These are phyloP conservation scores for Drosophila atroscutellata DNA, from an alignment of 2,888 invertebrate species.

Conservation along the genomic window DNA sequence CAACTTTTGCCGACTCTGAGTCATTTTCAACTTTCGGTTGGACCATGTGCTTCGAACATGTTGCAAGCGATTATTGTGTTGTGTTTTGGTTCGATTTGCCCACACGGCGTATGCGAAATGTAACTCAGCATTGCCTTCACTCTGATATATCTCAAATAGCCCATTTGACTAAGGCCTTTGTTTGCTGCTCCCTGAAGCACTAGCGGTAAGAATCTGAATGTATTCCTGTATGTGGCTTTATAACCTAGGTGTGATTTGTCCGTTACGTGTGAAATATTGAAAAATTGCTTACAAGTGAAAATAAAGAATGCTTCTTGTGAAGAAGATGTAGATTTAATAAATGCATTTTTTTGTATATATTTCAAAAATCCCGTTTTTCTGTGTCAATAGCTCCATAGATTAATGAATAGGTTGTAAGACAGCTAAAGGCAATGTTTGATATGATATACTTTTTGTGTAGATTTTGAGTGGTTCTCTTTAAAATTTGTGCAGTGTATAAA, in stretches of 20 bases:
- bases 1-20: slow-evolving; percentile 44
- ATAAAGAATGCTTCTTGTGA: slow-evolving; percentile 41
- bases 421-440: background rate
- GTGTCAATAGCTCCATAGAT: background rate
- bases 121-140: slow-evolving; percentile 23
- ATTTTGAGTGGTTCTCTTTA: background rate
- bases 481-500: background rate
- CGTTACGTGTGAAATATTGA: slow-evolving; percentile 39
- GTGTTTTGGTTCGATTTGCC: slow-evolving; percentile 69
- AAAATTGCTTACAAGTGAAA: slow-evolving; percentile 60
- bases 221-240: background rate
- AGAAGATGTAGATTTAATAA: slow-evolving; percentile 14
- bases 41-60: slow-evolving; percentile 69
- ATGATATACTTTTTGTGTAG: background rate
- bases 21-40: slow-evolving; percentile 30
- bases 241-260: slow-evolving; percentile 18
- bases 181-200: background rate
- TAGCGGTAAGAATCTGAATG: slow-evolving; percentile 7
- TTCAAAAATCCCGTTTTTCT: background rate
- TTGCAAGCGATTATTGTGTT: slow-evolving; percentile 59
- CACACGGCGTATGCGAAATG: slow-evolving; percentile 48
- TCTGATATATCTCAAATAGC: slow-evolving; percentile 42
- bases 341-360: slow-evolving; percentile 9
- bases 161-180: slow-evolving; percentile 15
- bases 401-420: background rate